These are phyloP conservation scores for Callithrix jacchus DNA, from an alignment of 2,113 vertebrate genomes.

Conservation along the genomic window DNA sequence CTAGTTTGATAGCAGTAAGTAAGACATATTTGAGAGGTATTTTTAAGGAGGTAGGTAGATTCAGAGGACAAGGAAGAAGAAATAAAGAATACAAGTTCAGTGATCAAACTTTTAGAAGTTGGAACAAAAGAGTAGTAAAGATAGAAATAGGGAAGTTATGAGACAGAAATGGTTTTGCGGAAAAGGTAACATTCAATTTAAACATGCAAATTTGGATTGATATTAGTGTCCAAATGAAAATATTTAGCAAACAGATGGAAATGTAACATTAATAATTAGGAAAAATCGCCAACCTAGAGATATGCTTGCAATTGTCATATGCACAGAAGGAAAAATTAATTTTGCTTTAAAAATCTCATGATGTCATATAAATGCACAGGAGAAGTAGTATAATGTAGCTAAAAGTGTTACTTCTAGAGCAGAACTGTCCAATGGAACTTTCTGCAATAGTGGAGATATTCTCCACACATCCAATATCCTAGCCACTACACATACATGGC, in stretches of 20 bases:
- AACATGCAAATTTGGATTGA: not conserved
- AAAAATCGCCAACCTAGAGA: not conserved
- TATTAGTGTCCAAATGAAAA: not conserved
- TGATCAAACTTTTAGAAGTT: not conserved
- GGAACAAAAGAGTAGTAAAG: not conserved
- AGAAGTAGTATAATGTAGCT: not conserved
- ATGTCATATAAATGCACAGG: not conserved
- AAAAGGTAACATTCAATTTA: not conserved
- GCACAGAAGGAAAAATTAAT: not conserved
- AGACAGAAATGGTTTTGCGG: not conserved
- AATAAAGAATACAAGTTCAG: not conserved
- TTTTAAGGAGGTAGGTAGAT: not conserved
- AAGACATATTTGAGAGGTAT: not conserved
- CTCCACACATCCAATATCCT: not conserved
- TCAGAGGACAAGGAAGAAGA: constrained; percentile 31
- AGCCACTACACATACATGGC: not conserved
- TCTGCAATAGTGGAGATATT: not conserved
- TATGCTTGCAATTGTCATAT: not conserved
- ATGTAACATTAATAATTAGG: not conserved
- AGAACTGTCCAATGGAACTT: not conserved
- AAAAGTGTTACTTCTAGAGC: not conserved
- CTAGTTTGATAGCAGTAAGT: not conserved
- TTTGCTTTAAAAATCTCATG: not conserved
- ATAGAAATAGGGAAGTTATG: not conserved
- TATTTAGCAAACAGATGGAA: not conserved